Conservation (phyloP, 2,797 vertebrate genomes). For the Arnoldichthys spilopterus region DNA sequence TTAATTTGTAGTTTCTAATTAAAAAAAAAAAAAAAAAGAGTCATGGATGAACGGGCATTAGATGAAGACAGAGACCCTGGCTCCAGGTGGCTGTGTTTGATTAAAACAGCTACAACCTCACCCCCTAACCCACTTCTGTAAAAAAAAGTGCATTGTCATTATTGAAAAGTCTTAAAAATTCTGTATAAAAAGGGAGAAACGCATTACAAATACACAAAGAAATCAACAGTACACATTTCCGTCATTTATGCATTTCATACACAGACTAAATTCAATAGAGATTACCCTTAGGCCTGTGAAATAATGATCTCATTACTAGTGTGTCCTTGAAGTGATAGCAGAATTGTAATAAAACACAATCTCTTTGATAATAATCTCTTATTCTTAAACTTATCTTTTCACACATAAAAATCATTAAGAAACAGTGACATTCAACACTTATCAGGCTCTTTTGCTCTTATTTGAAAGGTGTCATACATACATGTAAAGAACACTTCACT, state of each 20-base stretch:
- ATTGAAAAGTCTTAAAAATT: slow-evolving; percentile 20
- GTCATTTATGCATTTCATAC: slow-evolving; percentile 71
- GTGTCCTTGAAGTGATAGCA: slow-evolving; percentile 59
- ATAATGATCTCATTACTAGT: slow-evolving; percentile 64
- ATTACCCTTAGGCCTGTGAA: slow-evolving; percentile 66
- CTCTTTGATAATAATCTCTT: slow-evolving; percentile 51
- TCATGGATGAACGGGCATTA: not conserved
- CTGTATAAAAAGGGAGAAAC: slow-evolving; percentile 48
- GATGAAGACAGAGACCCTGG: not conserved
- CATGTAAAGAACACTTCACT: no score
- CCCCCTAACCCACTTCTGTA: not conserved
- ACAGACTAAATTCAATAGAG: slow-evolving; percentile 65
- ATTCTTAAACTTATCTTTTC: slow-evolving; percentile 9
- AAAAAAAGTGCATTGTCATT: slow-evolving; percentile 24
- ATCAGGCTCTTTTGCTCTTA: no score
- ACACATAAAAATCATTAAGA: not conserved
- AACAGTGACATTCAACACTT: not conserved
- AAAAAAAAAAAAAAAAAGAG: not conserved
- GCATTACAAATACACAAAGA: slow-evolving; percentile 65
- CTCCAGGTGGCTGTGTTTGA: not conserved
- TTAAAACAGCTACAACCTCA: not conserved
- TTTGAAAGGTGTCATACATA: no score
- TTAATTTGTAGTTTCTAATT: slow-evolving; percentile 2
- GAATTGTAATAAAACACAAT: slow-evolving; percentile 56
- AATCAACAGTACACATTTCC: slow-evolving; percentile 73